These are phyloP conservation scores for Myocastor coypus DNA, from an alignment of 2,113 vertebrate genomes.

Conservation along the genomic window DNA sequence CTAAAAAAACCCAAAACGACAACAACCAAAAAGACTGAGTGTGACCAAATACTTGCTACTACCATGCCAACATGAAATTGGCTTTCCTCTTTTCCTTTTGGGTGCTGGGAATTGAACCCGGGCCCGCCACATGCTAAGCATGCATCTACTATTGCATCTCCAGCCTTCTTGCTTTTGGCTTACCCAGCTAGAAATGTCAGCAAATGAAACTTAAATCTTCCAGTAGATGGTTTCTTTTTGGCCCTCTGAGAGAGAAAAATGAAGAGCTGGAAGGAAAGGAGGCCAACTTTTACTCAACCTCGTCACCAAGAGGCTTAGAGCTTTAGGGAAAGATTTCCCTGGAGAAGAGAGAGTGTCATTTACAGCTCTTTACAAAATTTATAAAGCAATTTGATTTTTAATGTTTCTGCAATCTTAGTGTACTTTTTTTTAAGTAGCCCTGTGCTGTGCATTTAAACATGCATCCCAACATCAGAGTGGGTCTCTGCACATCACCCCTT, in stretches of 20 bases:
- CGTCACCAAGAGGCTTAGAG: neutral
- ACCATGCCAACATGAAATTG: constrained; percentile 27
- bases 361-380: constrained; percentile 65
- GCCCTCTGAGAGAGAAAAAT: constrained; percentile 4
- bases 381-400: constrained; percentile 70
- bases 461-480: constrained; percentile 21
- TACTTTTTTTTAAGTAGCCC: constrained; percentile 66
- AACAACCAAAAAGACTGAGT: no score
- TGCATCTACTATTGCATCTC: neutral
- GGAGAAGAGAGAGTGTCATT: constrained; percentile 31
- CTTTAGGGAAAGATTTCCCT: constrained; percentile 56
- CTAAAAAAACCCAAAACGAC: no score
- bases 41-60: no score
- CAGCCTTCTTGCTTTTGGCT: constrained; percentile 24
- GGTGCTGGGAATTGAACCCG: neutral
- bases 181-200: constrained; percentile 56
- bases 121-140: neutral
- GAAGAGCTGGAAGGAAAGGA: constrained; percentile 16
- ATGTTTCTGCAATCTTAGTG: constrained; percentile 58
- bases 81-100: constrained; percentile 32
- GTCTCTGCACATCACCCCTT: neutral
- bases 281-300: constrained; percentile 28
- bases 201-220: constrained; percentile 57
- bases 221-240: constrained; percentile 62
- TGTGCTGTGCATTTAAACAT: constrained; percentile 46